Base-by-base conservation (phyloP, 2,113 vertebrate genomes). In the Nanorana parkeri region DNA sequence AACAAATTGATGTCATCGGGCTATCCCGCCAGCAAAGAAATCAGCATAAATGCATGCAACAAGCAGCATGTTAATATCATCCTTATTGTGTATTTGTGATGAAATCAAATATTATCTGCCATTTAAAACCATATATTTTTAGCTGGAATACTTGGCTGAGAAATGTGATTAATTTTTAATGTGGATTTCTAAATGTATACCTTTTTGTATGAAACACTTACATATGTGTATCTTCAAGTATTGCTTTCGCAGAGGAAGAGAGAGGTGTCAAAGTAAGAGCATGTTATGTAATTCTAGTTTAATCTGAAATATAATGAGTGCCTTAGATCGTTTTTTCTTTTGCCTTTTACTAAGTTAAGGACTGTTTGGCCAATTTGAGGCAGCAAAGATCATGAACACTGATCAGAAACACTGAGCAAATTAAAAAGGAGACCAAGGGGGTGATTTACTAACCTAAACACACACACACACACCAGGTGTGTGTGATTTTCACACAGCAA, bases 81-180 rank as follows among this genome's bases (percentile, higher is more conserved):
- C 17, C 11, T 67, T n/a, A 67, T n/a, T 41, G 20, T 36, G 65
- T 41, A 67, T 67, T 17, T 24, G 20, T 41, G 29, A 67, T 67
- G 65, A 67, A 41, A 67, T 67, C 19, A 67, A 67, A 67, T 41
- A 41, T 67, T 67, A 67, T 19, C 29, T 67, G 65, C 65, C 17
- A n/a, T 67, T 8, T 15, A n/a, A n/a, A 32, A 67, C 2, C 65
- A 13, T 41, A n/a, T 41, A 67, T 67, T 41, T 41, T 41, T 11
- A 41, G 32, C 20, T 29, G 2, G 1, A 66, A 20, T 41, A 67
- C 65, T 32, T 41, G 7, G 17, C 6, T 7, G 32, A 67, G 26
- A 67, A n/a, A n/a, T 7, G 29, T n/a, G 5, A 15, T 67, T 36
- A 67, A 67, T 67, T 67, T n/a, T 41, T 67, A 67, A 67, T 67